Evolutionary conservation across 53 echinoderm and acorn worm species (phyloP).

Genomic region (Temnopleurus reevesii): DNA sequence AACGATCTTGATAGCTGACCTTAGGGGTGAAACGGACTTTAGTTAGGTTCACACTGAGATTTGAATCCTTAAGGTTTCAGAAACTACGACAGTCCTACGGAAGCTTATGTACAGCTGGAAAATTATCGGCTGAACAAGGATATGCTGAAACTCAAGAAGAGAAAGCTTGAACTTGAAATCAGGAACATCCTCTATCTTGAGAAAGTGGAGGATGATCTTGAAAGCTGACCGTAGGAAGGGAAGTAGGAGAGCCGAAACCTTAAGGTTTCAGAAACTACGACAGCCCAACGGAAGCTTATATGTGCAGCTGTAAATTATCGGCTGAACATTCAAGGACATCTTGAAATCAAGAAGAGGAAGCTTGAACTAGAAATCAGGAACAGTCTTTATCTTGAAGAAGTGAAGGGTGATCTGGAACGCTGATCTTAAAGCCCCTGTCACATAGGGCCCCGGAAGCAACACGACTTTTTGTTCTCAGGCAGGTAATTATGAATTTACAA

Average conservation of each 20-base stretch:
- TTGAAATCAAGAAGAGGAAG: constrained; percentile 43
- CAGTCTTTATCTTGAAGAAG: constrained; percentile 46
- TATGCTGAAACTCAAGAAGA: constrained; percentile 41
- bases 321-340: too few species aligned
- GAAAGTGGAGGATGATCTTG: constrained; percentile 12
- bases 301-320: too few species aligned
- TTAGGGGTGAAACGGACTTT: neutral
- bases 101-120: constrained; percentile 27
- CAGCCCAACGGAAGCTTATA: too few species aligned
- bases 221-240: neutral
- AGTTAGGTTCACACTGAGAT: neutral
- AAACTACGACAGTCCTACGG: too few species aligned
- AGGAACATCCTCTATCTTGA: constrained; percentile 42
- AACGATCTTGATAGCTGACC: neutral
- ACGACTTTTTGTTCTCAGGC: too few species aligned
- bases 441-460: too few species aligned
- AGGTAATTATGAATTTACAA: too few species aligned
- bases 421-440: too few species aligned
- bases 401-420: neutral
- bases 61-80: too few species aligned
- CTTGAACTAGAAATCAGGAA: constrained; percentile 44
- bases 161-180: constrained; percentile 42
- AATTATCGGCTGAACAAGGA: constrained; percentile 29
- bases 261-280: too few species aligned
- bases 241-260: too few species aligned